Percentiles rank a stretch among this genome's conserved stretches.
Conservation (phyloP, 2,888 invertebrate species). For the Caenorhabditis sp. region DNA sequence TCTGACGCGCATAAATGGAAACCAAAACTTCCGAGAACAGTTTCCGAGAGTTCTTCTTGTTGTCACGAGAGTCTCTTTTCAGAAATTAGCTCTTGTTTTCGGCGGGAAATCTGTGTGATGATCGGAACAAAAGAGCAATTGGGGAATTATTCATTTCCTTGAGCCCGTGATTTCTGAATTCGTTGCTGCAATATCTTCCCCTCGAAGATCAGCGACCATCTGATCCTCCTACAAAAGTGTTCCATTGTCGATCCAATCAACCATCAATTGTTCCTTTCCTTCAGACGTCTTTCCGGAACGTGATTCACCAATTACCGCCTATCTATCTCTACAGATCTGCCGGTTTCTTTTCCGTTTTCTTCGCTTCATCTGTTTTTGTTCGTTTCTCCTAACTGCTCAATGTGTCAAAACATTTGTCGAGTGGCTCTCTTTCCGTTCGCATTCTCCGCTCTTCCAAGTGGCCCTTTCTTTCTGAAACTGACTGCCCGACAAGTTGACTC, state of each 20-base stretch:
- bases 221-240: background rate
- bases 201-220: background rate
- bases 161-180: background rate
- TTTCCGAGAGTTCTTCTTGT: background rate
- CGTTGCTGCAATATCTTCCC: background rate
- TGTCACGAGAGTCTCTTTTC: background rate
- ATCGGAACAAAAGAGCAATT: background rate
- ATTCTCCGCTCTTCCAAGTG: background rate
- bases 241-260: constrained; percentile 6
- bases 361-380: constrained; percentile 19
- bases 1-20: background rate
- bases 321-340: constrained; percentile 27
- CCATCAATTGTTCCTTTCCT: background rate
- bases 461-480: constrained; percentile 21
- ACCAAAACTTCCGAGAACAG: constrained; percentile 5
- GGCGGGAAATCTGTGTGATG: background rate
- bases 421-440: constrained; percentile 23
- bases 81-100: background rate
- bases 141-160: background rate
- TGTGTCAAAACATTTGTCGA: constrained; percentile 42
- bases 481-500: background rate
- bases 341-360: background rate
- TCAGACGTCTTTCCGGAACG: background rate
- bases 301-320: constrained; percentile 13
- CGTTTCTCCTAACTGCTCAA: background rate